phyloP scores from a whole-genome alignment of 2,797 vertebrate genomes.

The Aeoliscus strigatus region DNA sequence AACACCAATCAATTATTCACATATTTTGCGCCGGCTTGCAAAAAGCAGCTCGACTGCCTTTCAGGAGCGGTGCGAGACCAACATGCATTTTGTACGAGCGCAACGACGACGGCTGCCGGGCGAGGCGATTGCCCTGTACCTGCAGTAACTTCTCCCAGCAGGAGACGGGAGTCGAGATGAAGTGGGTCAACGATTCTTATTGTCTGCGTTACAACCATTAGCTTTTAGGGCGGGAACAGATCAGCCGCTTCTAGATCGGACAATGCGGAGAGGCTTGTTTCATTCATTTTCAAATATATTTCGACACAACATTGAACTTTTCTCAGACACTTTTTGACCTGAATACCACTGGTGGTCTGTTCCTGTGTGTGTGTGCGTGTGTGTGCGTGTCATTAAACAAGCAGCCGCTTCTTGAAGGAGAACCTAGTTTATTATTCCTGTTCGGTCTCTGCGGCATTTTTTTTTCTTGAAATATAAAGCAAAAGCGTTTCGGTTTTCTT shows the following conservation, averaged over 20 bases:
- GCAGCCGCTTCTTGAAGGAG: constrained; percentile 45
- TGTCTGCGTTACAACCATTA: constrained; percentile 48
- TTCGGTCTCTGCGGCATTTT: constrained; percentile 51
- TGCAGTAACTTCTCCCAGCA: constrained; percentile 39
- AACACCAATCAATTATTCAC: constrained; percentile 67
- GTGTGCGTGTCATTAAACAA: constrained; percentile 35
- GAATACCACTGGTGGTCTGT: no score
- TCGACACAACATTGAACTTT: constrained; percentile 37
- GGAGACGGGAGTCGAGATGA: constrained; percentile 39
- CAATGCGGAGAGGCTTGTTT: constrained; percentile 32
- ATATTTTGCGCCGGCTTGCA: constrained; percentile 44
- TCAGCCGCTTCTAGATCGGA: constrained; percentile 23
- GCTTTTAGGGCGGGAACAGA: constrained; percentile 44
- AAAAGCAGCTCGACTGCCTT: constrained; percentile 52
- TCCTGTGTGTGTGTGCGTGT: no score
- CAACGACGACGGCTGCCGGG: constrained; percentile 30
- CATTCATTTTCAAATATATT: constrained; percentile 41
- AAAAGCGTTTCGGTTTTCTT: no score
- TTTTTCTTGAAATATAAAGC: constrained; percentile 49
- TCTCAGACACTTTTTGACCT: constrained; percentile 35
- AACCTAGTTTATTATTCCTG: constrained; percentile 64
- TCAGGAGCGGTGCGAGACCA: constrained; percentile 54
- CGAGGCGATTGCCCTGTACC: constrained; percentile 30
- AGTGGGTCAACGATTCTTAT: constrained; percentile 59
- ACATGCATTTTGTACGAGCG: constrained; percentile 58